phyloP scores from a whole-genome alignment of 2,113 vertebrate species.

The Cettia cetti region DNA sequence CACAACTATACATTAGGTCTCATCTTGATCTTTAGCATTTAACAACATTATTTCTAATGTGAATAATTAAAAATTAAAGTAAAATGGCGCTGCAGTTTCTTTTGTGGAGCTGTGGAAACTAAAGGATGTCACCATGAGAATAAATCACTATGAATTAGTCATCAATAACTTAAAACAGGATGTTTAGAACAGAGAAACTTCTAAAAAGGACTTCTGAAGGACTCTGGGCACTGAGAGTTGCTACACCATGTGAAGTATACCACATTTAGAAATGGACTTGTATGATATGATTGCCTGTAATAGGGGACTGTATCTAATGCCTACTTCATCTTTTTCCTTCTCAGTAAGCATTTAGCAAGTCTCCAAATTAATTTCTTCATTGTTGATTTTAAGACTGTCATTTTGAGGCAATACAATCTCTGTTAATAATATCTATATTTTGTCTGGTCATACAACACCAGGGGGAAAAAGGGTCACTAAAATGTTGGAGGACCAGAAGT shows the following conservation, averaged over 20 bases:
- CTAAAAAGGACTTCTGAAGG: not conserved
- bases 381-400: not conserved
- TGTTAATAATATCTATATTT: not conserved
- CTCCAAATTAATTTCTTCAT: not conserved
- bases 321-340: not conserved
- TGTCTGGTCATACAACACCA: not conserved
- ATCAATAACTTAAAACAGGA: not conserved
- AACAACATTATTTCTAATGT: not conserved
- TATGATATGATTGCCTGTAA: not conserved
- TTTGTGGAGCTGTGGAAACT: not conserved
- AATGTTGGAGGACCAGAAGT: not conserved
- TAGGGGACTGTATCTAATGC: not conserved
- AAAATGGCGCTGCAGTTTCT: not conserved
- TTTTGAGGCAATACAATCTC: not conserved
- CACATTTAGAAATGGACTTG: not conserved
- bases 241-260: not conserved
- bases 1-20: not conserved
- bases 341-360: not conserved
- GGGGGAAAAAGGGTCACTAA: not conserved
- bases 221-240: not conserved
- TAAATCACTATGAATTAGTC: not conserved
- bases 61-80: slow-evolving; percentile 27
- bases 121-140: not conserved
- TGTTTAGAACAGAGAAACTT: not conserved
- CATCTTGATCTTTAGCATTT: not conserved